A percentile compares a stretch with the other conserved stretches of the same genome.
Conservation (phyloP, 2,797 vertebrate genomes). For the Pipistrellus kuhlii region DNA sequence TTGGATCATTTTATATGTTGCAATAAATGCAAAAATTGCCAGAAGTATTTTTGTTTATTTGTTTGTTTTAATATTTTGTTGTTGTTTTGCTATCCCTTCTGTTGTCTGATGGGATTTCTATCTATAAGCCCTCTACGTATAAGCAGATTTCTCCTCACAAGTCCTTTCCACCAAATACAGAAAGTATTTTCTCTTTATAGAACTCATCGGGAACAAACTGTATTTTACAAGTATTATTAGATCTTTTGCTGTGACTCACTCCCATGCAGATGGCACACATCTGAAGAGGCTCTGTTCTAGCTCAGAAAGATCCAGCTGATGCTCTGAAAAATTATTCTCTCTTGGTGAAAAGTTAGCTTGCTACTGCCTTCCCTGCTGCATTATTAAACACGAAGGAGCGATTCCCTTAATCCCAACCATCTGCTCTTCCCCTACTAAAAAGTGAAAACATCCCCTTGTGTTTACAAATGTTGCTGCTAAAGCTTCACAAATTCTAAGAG, state of each 20-base stretch:
- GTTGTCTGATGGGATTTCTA: background rate
- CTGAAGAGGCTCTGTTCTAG: conserved; percentile 74
- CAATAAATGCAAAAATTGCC: background rate
- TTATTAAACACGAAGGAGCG: conserved; percentile 81
- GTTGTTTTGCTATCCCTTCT: background rate
- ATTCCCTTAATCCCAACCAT: conserved; percentile 69
- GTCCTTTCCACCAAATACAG: conserved; percentile 15
- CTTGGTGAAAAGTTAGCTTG: conserved; percentile 74
- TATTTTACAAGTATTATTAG: conserved; percentile 76
- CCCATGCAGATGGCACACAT: conserved; percentile 76
- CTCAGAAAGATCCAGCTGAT: conserved; percentile 76
- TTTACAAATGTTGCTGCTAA: conserved; percentile 79
- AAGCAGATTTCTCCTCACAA: background rate
- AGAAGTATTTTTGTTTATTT: background rate
- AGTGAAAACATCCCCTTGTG: conserved; percentile 83
- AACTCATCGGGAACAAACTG: conserved; percentile 59
- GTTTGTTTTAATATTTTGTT: background rate
- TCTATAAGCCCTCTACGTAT: background rate
- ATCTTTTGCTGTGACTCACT: conserved; percentile 76
- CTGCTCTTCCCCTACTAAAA: conserved; percentile 76
- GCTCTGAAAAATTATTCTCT: conserved; percentile 60
- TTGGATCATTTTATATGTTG: background rate
- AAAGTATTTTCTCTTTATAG: conserved; percentile 48
- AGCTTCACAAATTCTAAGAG: conserved; percentile 80
- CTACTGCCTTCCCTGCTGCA: conserved; percentile 70